Evolutionary conservation across 1,140 invertebrate genomes (phyloP).

Genomic region (Sycobia sp.): DNA sequence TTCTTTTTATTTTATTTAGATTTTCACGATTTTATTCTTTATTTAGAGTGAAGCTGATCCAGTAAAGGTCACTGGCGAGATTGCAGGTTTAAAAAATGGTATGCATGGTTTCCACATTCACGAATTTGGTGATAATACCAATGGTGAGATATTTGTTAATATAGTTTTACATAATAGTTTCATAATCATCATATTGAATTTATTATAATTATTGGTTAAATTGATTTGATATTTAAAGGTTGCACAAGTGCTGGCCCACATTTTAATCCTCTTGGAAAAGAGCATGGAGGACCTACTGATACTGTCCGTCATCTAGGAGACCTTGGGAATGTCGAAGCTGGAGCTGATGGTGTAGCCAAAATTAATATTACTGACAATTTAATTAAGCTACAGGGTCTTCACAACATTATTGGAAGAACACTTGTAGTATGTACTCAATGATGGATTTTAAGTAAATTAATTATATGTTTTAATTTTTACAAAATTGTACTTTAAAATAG

Average conservation of each 20-base stretch:
- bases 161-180: background rate
- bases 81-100: conserved; percentile 72
- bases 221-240: conserved; percentile 63
- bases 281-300: conserved; percentile 83
- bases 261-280: conserved; percentile 87
- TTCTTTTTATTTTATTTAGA: background rate
- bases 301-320: conserved; percentile 85
- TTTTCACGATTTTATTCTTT: too few species aligned
- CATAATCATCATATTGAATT: background rate
- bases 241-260: conserved; percentile 95
- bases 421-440: conserved; percentile 69
- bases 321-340: conserved; percentile 86
- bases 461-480: conserved; percentile 4
- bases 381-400: conserved; percentile 75
- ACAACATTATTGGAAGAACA: conserved; percentile 87
- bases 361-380: conserved; percentile 77
- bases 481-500: conserved; percentile 45
- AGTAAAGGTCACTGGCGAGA: conserved; percentile 74
- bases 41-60: conserved; percentile 61
- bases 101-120: conserved; percentile 96
- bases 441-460: background rate
- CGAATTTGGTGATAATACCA: conserved; percentile 95
- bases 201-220: too few species aligned
- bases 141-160: conserved; percentile 62
- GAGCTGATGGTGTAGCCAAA: conserved; percentile 73